A percentile compares a stretch with the other conserved stretches of the same genome.
Conservation (phyloP, 2,888 invertebrate species). For the Autographa pulchrina region DNA sequence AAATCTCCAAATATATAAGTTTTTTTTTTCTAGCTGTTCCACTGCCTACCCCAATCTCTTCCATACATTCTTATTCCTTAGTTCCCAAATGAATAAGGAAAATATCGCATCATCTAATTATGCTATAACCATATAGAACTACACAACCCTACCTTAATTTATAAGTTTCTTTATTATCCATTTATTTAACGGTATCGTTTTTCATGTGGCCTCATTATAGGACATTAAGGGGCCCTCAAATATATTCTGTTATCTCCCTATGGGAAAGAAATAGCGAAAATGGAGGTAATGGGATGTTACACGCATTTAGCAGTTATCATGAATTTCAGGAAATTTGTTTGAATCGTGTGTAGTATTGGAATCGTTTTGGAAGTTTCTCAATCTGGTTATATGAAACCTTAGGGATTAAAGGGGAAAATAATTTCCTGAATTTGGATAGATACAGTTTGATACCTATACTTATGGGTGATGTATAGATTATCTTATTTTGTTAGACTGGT, state of each 20-base stretch:
- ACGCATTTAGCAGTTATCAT: background rate
- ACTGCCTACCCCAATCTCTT: background rate
- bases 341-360: background rate
- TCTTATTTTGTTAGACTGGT: no score
- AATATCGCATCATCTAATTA: background rate
- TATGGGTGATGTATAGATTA: no score
- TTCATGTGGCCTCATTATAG: conserved; percentile 57
- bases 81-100: background rate
- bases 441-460: background rate
- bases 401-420: background rate
- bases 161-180: conserved; percentile 61
- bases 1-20: no score
- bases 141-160: conserved; percentile 45
- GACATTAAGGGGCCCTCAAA: conserved; percentile 50
- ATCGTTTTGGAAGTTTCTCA: background rate
- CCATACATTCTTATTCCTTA: background rate
- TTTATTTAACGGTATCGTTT: conserved; percentile 59
- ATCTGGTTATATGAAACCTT: background rate
- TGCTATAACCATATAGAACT: background rate
- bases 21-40: no score
- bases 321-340: background rate
- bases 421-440: background rate
- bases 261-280: conserved; percentile 48
- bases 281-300: conserved; percentile 37
- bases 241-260: conserved; percentile 44